phyloP scores from a whole-genome alignment of 2,888 invertebrate genomes.

The Macropis europaea region DNA sequence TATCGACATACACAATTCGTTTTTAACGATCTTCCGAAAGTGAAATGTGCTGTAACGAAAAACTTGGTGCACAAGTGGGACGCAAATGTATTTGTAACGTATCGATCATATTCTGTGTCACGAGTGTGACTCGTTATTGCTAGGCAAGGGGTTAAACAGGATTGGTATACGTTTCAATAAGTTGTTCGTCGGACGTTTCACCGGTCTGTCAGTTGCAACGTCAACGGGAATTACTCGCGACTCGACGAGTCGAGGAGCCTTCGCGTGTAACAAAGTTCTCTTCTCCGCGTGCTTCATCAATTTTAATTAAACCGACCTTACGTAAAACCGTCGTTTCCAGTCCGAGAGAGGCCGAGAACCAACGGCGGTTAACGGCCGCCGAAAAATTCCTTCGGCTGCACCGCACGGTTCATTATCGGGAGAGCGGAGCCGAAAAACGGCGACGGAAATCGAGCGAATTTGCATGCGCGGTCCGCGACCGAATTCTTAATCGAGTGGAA shows the following conservation, averaged over 20 bases:
- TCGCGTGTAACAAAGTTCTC: conserved; percentile 36
- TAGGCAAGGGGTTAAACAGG: too few relatives aligned
- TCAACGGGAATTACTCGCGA: conserved; percentile 43
- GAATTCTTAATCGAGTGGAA: conserved; percentile 45
- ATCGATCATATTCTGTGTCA: too few relatives aligned
- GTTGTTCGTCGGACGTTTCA: not conserved
- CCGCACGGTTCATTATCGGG: conserved; percentile 13
- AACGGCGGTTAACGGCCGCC: too few relatives aligned
- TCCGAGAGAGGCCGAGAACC: too few relatives aligned
- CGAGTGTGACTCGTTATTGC: too few relatives aligned
- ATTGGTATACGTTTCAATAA: not conserved
- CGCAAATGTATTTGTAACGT: too few relatives aligned
- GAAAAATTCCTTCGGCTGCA: conserved; percentile 2
- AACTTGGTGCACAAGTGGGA: too few relatives aligned
- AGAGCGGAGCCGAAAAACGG: not conserved
- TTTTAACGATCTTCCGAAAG: too few relatives aligned
- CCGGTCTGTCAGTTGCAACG: conserved; percentile 32
- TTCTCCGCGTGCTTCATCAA: conserved; percentile 43
- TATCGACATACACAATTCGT: too few relatives aligned
- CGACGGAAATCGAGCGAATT: conserved; percentile 23
- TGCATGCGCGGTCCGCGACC: conserved; percentile 24
- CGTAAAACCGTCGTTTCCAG: conserved; percentile 48
- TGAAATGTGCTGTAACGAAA: too few relatives aligned
- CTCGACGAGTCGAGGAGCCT: conserved; percentile 45
- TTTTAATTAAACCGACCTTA: conserved; percentile 58